Percentiles rank a stretch among this genome's conserved stretches.
Evolutionary conservation across 2,113 vertebrate genomes (phyloP).

Genomic region (Nematolebias whitei): DNA sequence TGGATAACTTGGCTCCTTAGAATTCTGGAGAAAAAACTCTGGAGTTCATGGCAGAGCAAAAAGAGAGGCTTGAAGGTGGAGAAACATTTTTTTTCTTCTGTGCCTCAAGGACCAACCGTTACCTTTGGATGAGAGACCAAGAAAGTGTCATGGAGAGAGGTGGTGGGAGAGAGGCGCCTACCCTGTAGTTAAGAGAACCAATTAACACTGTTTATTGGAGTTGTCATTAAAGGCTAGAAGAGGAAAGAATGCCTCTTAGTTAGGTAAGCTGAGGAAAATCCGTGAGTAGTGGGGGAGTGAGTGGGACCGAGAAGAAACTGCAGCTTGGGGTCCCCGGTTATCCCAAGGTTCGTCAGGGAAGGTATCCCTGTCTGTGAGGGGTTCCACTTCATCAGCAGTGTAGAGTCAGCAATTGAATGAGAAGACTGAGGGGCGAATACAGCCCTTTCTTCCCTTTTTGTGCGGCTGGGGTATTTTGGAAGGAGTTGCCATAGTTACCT

Average conservation of each 20-base stretch:
- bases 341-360: slow-evolving; percentile 76
- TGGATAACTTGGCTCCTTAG: slow-evolving; percentile 25
- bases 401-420: slow-evolving; percentile 65
- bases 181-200: slow-evolving; percentile 55
- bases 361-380: slow-evolving; percentile 76
- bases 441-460: slow-evolving; percentile 72
- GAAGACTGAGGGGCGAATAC: slow-evolving; percentile 64
- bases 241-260: slow-evolving; percentile 55
- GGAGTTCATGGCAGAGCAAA: slow-evolving; percentile 27
- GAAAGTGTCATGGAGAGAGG: slow-evolving; percentile 33
- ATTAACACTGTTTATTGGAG: slow-evolving; percentile 66
- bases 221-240: slow-evolving; percentile 56
- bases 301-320: slow-evolving; percentile 34
- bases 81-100: slow-evolving; percentile 20
- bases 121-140: slow-evolving; percentile 53
- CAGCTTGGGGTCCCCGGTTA: slow-evolving; percentile 47
- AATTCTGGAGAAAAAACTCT: slow-evolving; percentile 14
- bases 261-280: slow-evolving; percentile 40
- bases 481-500: slow-evolving; percentile 80
- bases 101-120: slow-evolving; percentile 54
- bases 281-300: slow-evolving; percentile 31
- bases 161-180: slow-evolving; percentile 43
- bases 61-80: slow-evolving; percentile 6
- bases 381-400: slow-evolving; percentile 75
- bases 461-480: slow-evolving; percentile 81